These are phyloP conservation scores for Thalassaphorura encarpata DNA, from an alignment of 1,140 invertebrate species.

Conservation along the genomic window DNA sequence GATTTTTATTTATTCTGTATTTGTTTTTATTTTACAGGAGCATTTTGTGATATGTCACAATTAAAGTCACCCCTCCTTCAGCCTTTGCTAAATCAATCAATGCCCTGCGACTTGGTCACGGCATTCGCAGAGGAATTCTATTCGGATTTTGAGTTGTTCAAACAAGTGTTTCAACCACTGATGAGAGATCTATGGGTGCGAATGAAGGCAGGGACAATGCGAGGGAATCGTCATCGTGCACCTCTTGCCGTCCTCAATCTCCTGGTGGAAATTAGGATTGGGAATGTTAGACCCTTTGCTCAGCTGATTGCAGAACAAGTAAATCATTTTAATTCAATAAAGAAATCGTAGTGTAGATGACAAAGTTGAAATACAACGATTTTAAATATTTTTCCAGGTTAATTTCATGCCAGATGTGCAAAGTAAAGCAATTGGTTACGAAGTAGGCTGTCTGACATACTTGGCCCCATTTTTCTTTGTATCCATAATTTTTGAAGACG, in stretches of 20 bases:
- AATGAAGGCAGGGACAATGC: conserved; percentile 58
- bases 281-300: conserved; percentile 60
- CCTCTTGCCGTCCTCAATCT: conserved; percentile 56
- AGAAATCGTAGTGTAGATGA: conserved; percentile 19
- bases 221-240: conserved; percentile 57
- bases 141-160: conserved; percentile 45
- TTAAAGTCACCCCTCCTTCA: conserved; percentile 47
- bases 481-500: conserved; percentile 87
- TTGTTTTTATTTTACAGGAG: conserved; percentile 10
- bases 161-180: conserved; percentile 58
- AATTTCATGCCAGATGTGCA: conserved; percentile 65
- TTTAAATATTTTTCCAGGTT: conserved; percentile 38
- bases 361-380: conserved; percentile 5
- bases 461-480: conserved; percentile 81
- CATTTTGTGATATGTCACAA: conserved; percentile 23
- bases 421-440: conserved; percentile 61
- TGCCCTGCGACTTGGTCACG: conserved; percentile 56
- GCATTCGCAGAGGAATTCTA: conserved; percentile 52
- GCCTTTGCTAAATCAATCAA: conserved; percentile 50
- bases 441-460: conserved; percentile 68
- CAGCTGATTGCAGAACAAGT: conserved; percentile 54
- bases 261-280: conserved; percentile 55
- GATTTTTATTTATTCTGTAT: not conserved
- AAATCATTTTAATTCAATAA: conserved; percentile 10
- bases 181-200: conserved; percentile 55